Base-by-base conservation (phyloP, 2,113 vertebrate species). In the Thryonomys swinderianus region DNA sequence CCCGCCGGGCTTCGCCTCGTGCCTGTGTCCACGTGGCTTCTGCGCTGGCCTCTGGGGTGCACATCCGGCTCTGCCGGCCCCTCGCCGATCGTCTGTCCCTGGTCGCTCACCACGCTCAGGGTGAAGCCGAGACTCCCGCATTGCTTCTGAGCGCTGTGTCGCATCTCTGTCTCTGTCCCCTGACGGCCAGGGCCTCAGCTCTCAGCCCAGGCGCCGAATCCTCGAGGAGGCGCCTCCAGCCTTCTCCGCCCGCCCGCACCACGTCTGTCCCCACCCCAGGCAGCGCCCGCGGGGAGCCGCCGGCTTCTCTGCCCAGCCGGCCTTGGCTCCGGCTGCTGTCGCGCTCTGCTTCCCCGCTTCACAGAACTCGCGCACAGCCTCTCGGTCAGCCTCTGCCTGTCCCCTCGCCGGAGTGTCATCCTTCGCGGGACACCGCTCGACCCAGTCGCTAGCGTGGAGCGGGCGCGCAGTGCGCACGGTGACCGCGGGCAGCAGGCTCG, bases 231-330 rank as follows among this genome's bases (percentile, higher is more conserved):
- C 20, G 16, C 32, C 61, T 55, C 23, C 7, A 7, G 2, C 74
- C 30, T 48, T 78, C 73, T 66, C 73, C 45, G 1, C 64, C 90
- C 67, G 61, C 64, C 48, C 48, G 21, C 1, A 0, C 30, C 67
- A 18, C 37, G 0, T 4, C 37, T 5, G 1, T 16, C 66, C 11
- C 3, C 0, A 17, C 20, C 16, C 34, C 20, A 23, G 59, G 30
- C 10, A 2, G 1, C 53, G 25, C 48, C 62, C 48, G 62, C 59
- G 2, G 4, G 55, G 66, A 88, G 13, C 48, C 48, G 48, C 48
- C 48, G 48, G 48, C 48, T 51, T 10, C 48, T 51, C 48, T 51
- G 48, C 48, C 48, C 6, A 51, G 5, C 48, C 5, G 71, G 30
- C 17, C 30, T 25, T 64, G 37, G 42, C 53, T 74, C 84, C 3